phyloP scores from a whole-genome alignment of 2,113 vertebrate genomes.

The Mastomys coucha region DNA sequence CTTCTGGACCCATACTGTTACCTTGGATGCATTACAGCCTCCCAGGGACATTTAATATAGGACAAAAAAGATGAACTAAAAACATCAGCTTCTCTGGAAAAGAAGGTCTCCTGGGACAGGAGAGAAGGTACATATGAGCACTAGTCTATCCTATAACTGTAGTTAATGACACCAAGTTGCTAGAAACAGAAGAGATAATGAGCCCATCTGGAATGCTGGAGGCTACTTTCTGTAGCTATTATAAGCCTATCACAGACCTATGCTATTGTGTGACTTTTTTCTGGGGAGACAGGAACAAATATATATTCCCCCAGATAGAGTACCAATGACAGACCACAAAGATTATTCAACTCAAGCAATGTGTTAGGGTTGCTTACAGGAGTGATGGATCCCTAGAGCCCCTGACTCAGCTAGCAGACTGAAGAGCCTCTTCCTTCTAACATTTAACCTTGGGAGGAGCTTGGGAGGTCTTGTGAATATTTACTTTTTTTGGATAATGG shows the following conservation, averaged over 20 bases:
- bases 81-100: neutral
- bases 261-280: neutral
- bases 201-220: neutral
- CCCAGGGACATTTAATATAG: neutral
- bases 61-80: neutral
- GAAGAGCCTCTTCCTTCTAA: neutral
- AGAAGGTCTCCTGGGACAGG: neutral
- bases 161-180: neutral
- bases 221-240: neutral
- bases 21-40: neutral
- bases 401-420: neutral
- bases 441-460: neutral
- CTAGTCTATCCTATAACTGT: neutral
- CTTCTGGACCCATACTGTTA: too few species aligned
- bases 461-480: neutral
- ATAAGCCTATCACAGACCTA: neutral
- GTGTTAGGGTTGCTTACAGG: neutral
- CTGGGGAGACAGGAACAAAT: neutral
- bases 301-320: neutral
- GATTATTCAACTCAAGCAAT: neutral
- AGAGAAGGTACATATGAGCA: neutral
- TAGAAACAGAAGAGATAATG: neutral
- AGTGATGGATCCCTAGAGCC: neutral
- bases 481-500: neutral
- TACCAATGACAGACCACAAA: neutral